Base-by-base conservation (phyloP, 2,797 vertebrate genomes). In the Lepus oiostolus region DNA sequence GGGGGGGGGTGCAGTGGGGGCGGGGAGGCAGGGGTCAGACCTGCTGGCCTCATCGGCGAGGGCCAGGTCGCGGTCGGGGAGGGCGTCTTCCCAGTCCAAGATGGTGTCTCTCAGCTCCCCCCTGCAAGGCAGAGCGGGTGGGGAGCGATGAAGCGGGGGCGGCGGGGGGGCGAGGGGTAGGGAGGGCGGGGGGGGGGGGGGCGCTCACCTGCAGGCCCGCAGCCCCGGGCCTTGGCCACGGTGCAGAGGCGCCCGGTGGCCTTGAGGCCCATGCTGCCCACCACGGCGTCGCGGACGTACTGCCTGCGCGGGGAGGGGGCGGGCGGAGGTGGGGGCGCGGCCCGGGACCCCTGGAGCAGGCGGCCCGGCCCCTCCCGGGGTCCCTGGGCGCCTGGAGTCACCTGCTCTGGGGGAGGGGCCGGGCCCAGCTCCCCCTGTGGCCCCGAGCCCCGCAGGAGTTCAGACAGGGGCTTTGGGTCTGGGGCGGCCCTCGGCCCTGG, bases 261-360 rank as follows among this genome's bases (percentile, higher is more conserved):
- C 96, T 99, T 99, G 94, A 99, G 98, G n/a, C 99, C 99, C 99
- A 99, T 99, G 96, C 99, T 99, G 26, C 99, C 99, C 22, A 99
- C 99, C 1, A 99, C 99, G 0, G 98, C 97, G 11, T 99, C 99
- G 77, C 99, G 98, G 95, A 99, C 99, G 1, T 99, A 99, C 97
- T 99, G 99, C 98, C 99, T 99, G 98, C 0, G 96, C 0, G 0
- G 68, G n/a, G 26, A 42, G n/a, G 21, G 21, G n/a, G 24, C 14
- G 14, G 52, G 76, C 42, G 42, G 42, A 42, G 42, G 42, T 42
- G 42, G 42, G 42, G 42, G 42, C 42, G 42, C 42, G 42, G 42
- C 42, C 42, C 5, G 42, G 42, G 35, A 35, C 35, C 35, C 35
- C 35, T 2, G 35, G 35, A 35, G 35, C 35, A 35, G 35, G 35